A percentile compares a stretch with the other conserved stretches of the same genome.
phyloP scores from a whole-genome alignment of 2,888 invertebrate genomes.

The Diogma glabrata region DNA sequence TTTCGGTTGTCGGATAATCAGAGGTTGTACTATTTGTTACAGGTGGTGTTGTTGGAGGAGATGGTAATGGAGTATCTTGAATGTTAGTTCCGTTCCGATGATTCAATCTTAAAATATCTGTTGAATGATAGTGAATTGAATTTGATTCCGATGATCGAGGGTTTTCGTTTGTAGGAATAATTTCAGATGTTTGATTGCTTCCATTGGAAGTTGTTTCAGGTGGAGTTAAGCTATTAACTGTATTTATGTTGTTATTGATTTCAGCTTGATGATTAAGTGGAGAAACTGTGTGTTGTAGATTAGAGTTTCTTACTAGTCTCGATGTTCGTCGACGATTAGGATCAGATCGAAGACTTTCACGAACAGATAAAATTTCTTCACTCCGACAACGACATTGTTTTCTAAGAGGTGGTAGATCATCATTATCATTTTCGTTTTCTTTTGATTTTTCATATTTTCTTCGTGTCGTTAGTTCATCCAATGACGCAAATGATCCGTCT shows the following conservation, averaged over 20 bases:
- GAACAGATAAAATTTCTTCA: slow-evolving; percentile 23
- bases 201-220: background rate
- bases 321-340: slow-evolving; percentile 1
- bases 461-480: slow-evolving; percentile 34
- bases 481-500: slow-evolving; percentile 47
- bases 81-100: too few species aligned
- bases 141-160: background rate
- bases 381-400: slow-evolving; percentile 30
- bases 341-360: background rate
- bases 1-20: too few species aligned
- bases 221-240: background rate
- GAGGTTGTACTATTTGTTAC: too few species aligned
- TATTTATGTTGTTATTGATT: background rate
- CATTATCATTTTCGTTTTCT: too few species aligned
- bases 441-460: slow-evolving; percentile 34
- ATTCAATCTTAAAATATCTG: slow-evolving; percentile 6
- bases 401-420: slow-evolving; percentile 25
- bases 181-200: too few species aligned
- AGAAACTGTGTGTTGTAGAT: background rate
- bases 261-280: background rate
- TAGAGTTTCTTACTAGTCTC: background rate
- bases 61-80: too few species aligned
- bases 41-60: too few species aligned
- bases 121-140: slow-evolving; percentile 7
- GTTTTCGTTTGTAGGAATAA: background rate